Percentiles rank a stretch among this genome's conserved stretches.
phyloP scores from a whole-genome alignment of 2,797 vertebrate species.

The Bucorvus abyssinicus region DNA sequence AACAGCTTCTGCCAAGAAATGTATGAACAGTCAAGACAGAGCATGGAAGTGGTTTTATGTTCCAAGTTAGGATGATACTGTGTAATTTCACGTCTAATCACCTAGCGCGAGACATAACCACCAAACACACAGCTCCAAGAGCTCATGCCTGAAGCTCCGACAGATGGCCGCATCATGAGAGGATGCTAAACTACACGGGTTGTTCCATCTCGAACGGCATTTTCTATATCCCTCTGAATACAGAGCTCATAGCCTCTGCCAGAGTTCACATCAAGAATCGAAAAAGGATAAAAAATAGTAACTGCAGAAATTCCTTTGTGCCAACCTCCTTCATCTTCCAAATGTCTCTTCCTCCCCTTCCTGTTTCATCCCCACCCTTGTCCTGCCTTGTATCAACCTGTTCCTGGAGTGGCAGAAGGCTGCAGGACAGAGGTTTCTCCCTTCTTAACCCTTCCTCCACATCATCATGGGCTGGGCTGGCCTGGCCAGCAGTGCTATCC shows the following conservation, averaged over 20 bases:
- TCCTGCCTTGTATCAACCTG: not conserved
- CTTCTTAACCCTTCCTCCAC: not conserved
- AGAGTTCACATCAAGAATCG: not conserved
- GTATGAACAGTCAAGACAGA: conserved; percentile 45
- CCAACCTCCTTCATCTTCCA: not conserved
- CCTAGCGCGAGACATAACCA: not conserved
- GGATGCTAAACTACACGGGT: not conserved
- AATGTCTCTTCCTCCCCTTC: not conserved
- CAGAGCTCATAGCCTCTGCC: not conserved
- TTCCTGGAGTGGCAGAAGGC: not conserved
- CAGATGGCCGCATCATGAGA: not conserved
- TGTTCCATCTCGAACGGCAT: not conserved
- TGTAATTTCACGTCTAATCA: conserved; percentile 53
- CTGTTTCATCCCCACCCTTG: not conserved
- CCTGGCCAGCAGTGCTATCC: not conserved
- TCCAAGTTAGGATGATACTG: conserved; percentile 33
- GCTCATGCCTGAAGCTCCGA: conserved; percentile 1
- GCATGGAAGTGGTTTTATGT: conserved; percentile 18
- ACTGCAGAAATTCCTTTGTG: not conserved
- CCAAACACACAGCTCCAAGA: not conserved
- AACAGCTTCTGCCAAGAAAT: conserved; percentile 42
- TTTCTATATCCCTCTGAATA: not conserved
- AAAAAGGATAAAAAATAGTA: not conserved
- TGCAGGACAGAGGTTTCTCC: not conserved
- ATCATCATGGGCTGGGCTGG: not conserved